Evolutionary conservation across 2,113 vertebrate species (phyloP).

Genomic region (Murina feae): DNA sequence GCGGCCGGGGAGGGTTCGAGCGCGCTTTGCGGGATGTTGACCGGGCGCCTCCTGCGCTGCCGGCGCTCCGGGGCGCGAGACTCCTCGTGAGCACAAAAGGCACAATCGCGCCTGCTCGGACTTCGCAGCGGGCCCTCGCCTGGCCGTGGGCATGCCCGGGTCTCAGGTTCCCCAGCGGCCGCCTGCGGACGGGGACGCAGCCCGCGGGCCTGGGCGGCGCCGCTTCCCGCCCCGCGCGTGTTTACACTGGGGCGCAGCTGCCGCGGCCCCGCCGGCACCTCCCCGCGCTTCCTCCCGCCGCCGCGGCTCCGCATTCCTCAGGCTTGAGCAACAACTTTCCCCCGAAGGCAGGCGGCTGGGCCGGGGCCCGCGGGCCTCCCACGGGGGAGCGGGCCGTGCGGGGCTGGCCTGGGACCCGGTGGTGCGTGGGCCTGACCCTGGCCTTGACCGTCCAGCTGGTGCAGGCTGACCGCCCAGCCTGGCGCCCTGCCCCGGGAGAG

Average conservation of each 20-base stretch:
- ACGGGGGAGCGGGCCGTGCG: background rate
- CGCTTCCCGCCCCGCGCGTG: background rate
- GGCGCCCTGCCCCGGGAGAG: background rate
- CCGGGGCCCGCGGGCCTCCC: conserved; percentile 15
- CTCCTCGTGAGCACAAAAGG: too few species aligned
- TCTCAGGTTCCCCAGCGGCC: background rate
- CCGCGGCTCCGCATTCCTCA: conserved; percentile 78
- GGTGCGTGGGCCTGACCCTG: background rate
- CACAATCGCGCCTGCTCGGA: background rate
- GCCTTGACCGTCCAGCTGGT: background rate
- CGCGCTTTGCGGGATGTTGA: background rate
- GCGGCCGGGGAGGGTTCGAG: background rate
- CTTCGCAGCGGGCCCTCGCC: background rate
- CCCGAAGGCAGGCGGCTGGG: conserved; percentile 70
- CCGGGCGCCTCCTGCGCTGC: background rate
- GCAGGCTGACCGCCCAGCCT: background rate
- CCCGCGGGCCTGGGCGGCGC: background rate
- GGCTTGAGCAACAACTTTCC: conserved; percentile 75
- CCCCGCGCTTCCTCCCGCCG: conserved; percentile 68
- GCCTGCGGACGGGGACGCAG: background rate
- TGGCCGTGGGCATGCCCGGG: background rate
- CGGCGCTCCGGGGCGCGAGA: too few species aligned
- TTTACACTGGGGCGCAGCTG: conserved; percentile 64
- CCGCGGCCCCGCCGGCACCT: conserved; percentile 1
- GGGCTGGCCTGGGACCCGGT: background rate